Conservation (phyloP, 2,888 invertebrate genomes). For the Eugnorisma glareosa region DNA sequence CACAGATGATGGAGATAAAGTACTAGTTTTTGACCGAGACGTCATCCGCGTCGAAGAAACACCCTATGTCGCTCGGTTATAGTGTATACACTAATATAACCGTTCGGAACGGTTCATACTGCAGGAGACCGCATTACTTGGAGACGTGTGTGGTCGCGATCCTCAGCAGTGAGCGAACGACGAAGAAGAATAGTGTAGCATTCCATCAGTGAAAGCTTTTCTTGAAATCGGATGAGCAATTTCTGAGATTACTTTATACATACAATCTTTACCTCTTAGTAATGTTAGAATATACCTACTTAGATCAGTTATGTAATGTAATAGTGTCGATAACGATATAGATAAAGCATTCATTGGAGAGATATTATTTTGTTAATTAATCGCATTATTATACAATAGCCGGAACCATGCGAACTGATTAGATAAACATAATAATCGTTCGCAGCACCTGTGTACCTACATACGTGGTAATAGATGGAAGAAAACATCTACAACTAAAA, state of each 20-base stretch:
- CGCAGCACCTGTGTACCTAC: not conserved
- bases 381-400: not conserved
- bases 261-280: not conserved
- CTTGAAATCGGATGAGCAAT: not conserved
- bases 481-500: not conserved
- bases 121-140: not conserved
- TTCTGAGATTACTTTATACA: not conserved
- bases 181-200: not conserved
- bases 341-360: not conserved
- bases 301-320: not conserved
- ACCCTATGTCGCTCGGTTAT: not conserved
- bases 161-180: not conserved
- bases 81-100: too few species aligned
- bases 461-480: not conserved
- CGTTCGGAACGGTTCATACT: not conserved
- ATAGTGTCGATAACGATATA: not conserved
- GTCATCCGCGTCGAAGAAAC: not conserved
- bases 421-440: conserved; percentile 14
- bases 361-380: not conserved
- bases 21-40: not conserved
- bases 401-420: not conserved
- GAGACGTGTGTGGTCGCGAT: not conserved
- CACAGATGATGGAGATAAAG: not conserved
- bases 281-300: not conserved
- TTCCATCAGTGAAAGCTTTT: not conserved